A percentile compares a stretch with the other conserved stretches of the same genome.
These are phyloP conservation scores for Sciurus vulgaris DNA, from an alignment of 2,797 vertebrate species.

Conservation along the genomic window DNA sequence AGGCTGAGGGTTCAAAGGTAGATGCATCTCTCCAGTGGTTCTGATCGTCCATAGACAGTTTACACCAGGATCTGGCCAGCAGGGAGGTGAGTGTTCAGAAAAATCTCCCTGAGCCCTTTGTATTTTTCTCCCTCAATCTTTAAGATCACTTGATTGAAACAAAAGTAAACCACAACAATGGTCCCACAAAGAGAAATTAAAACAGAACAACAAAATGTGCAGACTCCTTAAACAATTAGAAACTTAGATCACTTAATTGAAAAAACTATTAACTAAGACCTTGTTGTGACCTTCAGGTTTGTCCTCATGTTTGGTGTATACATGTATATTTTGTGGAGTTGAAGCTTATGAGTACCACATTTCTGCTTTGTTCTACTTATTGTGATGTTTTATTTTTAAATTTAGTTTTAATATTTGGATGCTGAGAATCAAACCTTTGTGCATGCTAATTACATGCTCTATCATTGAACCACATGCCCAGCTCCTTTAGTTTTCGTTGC, in stretches of 20 bases:
- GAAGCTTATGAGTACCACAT: not conserved
- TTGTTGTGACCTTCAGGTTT: not conserved
- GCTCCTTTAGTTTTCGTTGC: not conserved
- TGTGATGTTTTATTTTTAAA: not conserved
- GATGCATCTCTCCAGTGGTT: not conserved
- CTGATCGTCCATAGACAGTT: not conserved
- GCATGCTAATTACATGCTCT: not conserved
- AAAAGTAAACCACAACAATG: not conserved
- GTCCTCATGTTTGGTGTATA: not conserved
- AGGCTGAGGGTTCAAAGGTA: not conserved
- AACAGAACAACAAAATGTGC: not conserved
- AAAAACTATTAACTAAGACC: not conserved
- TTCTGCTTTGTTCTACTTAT: not conserved
- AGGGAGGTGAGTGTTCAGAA: not conserved
- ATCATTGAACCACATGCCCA: not conserved
- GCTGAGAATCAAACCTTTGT: not conserved
- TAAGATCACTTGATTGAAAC: constrained; percentile 52
- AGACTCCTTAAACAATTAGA: not conserved
- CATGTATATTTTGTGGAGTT: not conserved
- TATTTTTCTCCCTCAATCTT: constrained; percentile 22
- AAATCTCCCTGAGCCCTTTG: not conserved
- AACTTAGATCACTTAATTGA: not conserved
- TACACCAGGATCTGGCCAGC: not conserved
- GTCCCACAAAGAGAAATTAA: not conserved
- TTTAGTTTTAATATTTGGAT: not conserved